phyloP scores from a whole-genome alignment of 2,113 vertebrate species.

The Pardalotus punctatus region DNA sequence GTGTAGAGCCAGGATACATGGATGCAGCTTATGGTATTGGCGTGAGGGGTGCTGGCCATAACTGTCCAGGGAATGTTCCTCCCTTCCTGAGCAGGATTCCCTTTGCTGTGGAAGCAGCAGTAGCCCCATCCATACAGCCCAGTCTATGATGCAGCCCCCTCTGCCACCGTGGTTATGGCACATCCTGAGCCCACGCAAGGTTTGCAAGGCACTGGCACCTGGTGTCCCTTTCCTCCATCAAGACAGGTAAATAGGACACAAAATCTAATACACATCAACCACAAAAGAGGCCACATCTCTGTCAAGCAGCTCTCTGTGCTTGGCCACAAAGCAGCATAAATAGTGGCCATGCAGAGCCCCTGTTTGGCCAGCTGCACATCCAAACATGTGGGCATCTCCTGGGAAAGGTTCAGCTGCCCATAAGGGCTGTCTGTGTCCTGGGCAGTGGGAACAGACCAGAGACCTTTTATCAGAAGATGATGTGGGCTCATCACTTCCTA shows the following conservation, averaged over 20 bases:
- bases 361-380: not conserved
- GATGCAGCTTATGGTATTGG: not conserved
- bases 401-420: not conserved
- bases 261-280: not conserved
- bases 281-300: not conserved
- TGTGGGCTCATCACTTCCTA: not conserved
- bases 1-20: not conserved
- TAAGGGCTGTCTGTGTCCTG: accelerated
- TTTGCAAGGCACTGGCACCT: not conserved
- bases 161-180: not conserved
- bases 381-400: not conserved
- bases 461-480: not conserved
- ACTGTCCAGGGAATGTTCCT: not conserved
- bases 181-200: not conserved
- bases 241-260: not conserved
- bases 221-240: not conserved
- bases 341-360: not conserved
- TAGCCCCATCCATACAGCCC: too few species aligned
- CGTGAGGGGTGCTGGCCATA: not conserved
- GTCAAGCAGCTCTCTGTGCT: not conserved
- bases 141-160: not conserved
- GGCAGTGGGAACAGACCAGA: not conserved
- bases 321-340: not conserved
- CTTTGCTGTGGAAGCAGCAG: not conserved
- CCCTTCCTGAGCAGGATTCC: not conserved